These are phyloP conservation scores for Lepidurus apus DNA, from an alignment of 1,140 invertebrate species.

Conservation along the genomic window DNA sequence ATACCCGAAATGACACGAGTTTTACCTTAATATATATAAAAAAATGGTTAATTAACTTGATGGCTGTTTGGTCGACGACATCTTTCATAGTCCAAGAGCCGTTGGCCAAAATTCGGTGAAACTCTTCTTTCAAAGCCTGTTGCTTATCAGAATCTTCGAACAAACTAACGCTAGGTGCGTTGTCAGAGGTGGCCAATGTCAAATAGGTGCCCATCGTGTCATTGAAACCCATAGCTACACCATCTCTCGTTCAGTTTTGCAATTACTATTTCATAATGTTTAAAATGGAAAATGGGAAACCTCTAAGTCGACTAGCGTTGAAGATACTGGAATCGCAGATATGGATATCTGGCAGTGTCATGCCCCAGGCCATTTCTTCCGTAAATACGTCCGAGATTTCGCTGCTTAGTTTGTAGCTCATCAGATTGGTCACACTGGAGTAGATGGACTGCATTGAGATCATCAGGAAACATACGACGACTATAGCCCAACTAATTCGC, in stretches of 20 bases:
- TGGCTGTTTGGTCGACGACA: slow-evolving; percentile 18
- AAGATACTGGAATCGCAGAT: background rate
- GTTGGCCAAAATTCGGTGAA: slow-evolving; percentile 17
- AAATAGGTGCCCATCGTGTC: slow-evolving; percentile 32
- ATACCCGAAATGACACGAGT: background rate
- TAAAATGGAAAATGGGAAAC: background rate
- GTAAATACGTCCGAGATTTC: background rate
- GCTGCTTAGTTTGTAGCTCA: background rate
- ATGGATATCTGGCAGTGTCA: background rate
- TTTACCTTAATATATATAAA: background rate
- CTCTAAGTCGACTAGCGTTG: background rate
- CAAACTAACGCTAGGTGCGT: background rate
- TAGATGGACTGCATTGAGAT: background rate
- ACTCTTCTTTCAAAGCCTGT: slow-evolving; percentile 13
- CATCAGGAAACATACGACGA: background rate
- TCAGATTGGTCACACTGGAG: background rate
- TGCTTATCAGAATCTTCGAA: slow-evolving; percentile 1
- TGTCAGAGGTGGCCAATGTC: slow-evolving; percentile 26
- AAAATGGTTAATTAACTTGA: background rate
- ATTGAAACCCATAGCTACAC: slow-evolving; percentile 28
- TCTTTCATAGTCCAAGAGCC: slow-evolving; percentile 25
- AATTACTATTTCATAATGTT: no score
- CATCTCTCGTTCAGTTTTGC: background rate
- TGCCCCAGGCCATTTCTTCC: background rate
- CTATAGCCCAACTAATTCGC: background rate